Evolutionary conservation across 2,888 invertebrate genomes (phyloP), one percentile per base, ranked within the genome.

Genomic region (Uloborus plumipes): DNA sequence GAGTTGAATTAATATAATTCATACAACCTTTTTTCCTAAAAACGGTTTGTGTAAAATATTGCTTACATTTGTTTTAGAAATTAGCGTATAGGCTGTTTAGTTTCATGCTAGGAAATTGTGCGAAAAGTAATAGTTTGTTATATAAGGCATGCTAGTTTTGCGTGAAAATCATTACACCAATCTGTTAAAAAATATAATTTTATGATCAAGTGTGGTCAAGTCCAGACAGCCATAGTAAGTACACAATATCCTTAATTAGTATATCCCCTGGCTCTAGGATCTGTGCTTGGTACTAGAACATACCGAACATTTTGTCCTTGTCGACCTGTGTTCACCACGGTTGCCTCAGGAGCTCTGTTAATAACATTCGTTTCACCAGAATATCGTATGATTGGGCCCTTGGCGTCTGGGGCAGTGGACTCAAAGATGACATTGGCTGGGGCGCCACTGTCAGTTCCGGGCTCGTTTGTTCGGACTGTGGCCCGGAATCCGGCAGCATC

Each of bases 361-460:
- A 22, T n/a, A 14, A n/a, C 59, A n/a, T 59, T 22, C 39, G 39
- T 39, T n/a, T 50, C 50, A 16, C 53, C 55, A 26, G 49, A 62
- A 50, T 80, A 73, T 13, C 51, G 73, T 11, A 72, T 79, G 66
- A 77, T 64, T 2, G 78, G 70, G 2, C 65, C 78, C 11, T 49
- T 71, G n/a, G 71, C 77, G 13, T 69, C 77, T 14, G 76, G 69
- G 0, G 78, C 55, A 20, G 73, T 59, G 14, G 84, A 78, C 16
- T 84, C 74, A 18, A 81, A 47, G 16, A 65, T 49, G 16, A 81
- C 81, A 49, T 65, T 53, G 6, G 81, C 81, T 18, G 81, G 75
- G 50, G 7, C 50, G 16, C 65, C 61, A 61, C 74, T 69, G 22
- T 83, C 69, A 15, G 79, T 79, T 20, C 79, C 79, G 1, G 79